phyloP scores from a whole-genome alignment of 2,113 vertebrate species.

The Diadophis punctatus region DNA sequence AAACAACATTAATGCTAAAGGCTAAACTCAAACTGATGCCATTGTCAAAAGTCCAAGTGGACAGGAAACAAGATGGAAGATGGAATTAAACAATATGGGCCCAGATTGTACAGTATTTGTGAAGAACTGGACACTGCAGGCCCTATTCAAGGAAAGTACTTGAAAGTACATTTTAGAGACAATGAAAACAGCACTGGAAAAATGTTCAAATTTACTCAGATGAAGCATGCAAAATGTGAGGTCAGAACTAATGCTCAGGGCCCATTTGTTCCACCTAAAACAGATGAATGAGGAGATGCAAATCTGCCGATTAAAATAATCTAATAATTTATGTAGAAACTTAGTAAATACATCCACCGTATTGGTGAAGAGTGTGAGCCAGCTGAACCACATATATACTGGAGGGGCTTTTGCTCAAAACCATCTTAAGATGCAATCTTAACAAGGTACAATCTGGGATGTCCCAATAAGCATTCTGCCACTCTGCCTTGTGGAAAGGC shows the following conservation, averaged over 20 bases:
- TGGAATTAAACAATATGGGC: not conserved
- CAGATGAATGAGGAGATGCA: not conserved
- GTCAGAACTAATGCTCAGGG: not conserved
- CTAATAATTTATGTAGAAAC: not conserved
- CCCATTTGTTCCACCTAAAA: not conserved
- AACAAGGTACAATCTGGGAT: not conserved
- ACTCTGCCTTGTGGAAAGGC: not conserved
- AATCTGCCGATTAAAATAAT: not conserved
- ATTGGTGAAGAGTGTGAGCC: not conserved
- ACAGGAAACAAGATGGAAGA: not conserved
- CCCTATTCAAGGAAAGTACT: too few relatives aligned
- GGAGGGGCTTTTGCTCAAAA: not conserved
- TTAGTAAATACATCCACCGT: not conserved
- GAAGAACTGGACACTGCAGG: not conserved
- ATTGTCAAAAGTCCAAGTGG: not conserved
- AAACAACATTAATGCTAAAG: not conserved
- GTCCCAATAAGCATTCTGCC: not conserved
- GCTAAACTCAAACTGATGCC: not conserved
- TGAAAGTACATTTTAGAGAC: not conserved
- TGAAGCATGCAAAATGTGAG: not conserved
- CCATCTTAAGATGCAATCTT: not conserved
- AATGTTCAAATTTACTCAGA: not conserved
- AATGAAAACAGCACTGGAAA: not conserved
- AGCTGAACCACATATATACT: not conserved
- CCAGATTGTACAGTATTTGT: not conserved